Evolutionary conservation across 2,888 invertebrate genomes (phyloP).

Genomic region (Eristalinus aeneus): DNA sequence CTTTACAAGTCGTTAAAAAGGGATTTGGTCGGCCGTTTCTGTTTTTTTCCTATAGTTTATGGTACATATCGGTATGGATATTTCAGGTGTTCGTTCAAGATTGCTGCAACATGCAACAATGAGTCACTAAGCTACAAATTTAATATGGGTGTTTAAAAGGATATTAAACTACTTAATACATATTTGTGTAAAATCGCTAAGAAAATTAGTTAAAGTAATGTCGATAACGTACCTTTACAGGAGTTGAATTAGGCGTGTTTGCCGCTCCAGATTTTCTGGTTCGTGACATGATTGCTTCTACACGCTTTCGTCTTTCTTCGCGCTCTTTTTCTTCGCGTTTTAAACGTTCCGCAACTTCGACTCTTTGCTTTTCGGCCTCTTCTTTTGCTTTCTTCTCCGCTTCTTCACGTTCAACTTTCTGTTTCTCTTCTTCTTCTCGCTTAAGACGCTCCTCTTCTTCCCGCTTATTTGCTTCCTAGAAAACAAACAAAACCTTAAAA

Average conservation of each 20-base stretch:
- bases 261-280: constrained; percentile 83
- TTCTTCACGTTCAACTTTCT: constrained; percentile 87
- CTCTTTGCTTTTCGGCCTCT: constrained; percentile 91
- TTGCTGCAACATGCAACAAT: too few species aligned
- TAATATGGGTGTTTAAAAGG: too few species aligned
- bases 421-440: constrained; percentile 85
- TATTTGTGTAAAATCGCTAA: not conserved
- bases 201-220: not conserved
- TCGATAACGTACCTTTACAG: constrained; percentile 76
- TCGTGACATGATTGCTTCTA: constrained; percentile 95
- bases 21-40: too few species aligned
- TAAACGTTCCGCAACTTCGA: constrained; percentile 91
- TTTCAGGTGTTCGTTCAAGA: too few species aligned
- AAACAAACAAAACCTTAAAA: not conserved
- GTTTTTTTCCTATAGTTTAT: too few species aligned
- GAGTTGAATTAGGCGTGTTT: constrained; percentile 76
- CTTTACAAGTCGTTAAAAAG: too few species aligned
- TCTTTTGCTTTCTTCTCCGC: constrained; percentile 90
- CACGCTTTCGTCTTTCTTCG: constrained; percentile 92
- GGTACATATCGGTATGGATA: too few species aligned
- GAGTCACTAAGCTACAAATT: too few species aligned
- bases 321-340: constrained; percentile 94
- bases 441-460: constrained; percentile 89
- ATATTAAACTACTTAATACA: not conserved
- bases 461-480: constrained; percentile 86